A percentile compares a stretch with the other conserved stretches of the same genome.
Conservation (phyloP, 2,113 vertebrate genomes). For the Pteropus alecto region DNA sequence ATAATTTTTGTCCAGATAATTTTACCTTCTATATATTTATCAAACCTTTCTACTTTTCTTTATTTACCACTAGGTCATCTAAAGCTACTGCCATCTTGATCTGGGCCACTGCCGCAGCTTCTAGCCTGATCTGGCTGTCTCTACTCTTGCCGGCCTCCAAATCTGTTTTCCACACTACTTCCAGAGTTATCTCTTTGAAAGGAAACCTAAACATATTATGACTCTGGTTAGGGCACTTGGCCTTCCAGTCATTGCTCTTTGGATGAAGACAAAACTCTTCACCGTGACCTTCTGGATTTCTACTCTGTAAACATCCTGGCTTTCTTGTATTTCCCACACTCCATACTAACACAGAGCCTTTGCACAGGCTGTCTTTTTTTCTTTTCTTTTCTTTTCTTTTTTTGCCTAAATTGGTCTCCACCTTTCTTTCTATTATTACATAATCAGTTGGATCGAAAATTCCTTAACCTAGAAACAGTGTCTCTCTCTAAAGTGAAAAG, state of each 20-base stretch:
- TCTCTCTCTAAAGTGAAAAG: not conserved
- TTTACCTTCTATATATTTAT: not conserved
- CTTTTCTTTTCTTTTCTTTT: not conserved
- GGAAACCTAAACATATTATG: not conserved
- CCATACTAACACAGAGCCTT: not conserved
- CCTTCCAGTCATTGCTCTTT: not conserved
- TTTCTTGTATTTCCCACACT: not conserved
- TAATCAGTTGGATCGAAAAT: not conserved
- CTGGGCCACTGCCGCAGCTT: not conserved
- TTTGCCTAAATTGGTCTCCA: not conserved
- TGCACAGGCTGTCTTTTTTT: not conserved
- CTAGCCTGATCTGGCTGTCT: not conserved
- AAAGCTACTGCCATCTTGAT: not conserved
- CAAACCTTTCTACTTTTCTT: not conserved
- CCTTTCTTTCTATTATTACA: not conserved
- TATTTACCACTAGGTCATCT: not conserved
- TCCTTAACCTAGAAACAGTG: not conserved
- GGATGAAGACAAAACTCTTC: not conserved
- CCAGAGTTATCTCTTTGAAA: not conserved
- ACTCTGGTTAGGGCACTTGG: not conserved
- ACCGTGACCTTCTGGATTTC: not conserved
- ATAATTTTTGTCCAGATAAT: not conserved
- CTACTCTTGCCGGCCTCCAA: not conserved
- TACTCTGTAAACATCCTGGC: not conserved
- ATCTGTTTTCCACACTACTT: not conserved